A percentile compares a stretch with the other conserved stretches of the same genome.
These are phyloP conservation scores for Scaptomyza reducta DNA, from an alignment of 2,888 invertebrate genomes.

Conservation along the genomic window DNA sequence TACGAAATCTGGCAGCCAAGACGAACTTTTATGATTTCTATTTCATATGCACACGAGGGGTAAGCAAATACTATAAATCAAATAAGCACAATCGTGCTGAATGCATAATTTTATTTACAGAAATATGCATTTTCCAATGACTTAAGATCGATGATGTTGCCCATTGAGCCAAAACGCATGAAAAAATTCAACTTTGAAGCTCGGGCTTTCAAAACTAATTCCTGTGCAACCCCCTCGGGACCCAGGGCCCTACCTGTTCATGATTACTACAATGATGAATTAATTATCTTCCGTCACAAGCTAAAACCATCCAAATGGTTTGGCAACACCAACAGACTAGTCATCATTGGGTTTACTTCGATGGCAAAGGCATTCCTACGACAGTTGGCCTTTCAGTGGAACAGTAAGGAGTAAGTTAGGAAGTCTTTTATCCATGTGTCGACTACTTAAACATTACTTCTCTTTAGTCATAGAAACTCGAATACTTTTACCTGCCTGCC, in stretches of 20 bases:
- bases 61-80: slow-evolving; percentile 11
- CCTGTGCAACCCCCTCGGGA: background rate
- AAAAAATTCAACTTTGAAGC: slow-evolving; percentile 40
- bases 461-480: slow-evolving; percentile 53
- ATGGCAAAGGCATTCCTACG: slow-evolving; percentile 75
- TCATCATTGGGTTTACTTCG: slow-evolving; percentile 76
- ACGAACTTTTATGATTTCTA: slow-evolving; percentile 68
- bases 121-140: slow-evolving; percentile 58
- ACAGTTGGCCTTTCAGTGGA: slow-evolving; percentile 73
- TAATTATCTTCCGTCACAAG: slow-evolving; percentile 62
- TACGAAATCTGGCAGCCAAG: slow-evolving; percentile 68
- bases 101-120: slow-evolving; percentile 16
- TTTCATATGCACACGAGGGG: slow-evolving; percentile 48
- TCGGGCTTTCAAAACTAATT: background rate
- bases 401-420: slow-evolving; percentile 60
- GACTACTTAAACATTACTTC: background rate
- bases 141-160: slow-evolving; percentile 69
- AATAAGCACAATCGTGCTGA: background rate
- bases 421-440: too few species aligned
- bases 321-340: slow-evolving; percentile 56
- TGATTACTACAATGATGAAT: slow-evolving; percentile 48
- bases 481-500: slow-evolving; percentile 63
- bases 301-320: slow-evolving; percentile 57
- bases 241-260: slow-evolving; percentile 4
- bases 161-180: slow-evolving; percentile 63